Percentiles rank a stretch among this genome's conserved stretches.
phyloP scores from a whole-genome alignment of 2,888 invertebrate species.

The Hirtodrosophila confusa region DNA sequence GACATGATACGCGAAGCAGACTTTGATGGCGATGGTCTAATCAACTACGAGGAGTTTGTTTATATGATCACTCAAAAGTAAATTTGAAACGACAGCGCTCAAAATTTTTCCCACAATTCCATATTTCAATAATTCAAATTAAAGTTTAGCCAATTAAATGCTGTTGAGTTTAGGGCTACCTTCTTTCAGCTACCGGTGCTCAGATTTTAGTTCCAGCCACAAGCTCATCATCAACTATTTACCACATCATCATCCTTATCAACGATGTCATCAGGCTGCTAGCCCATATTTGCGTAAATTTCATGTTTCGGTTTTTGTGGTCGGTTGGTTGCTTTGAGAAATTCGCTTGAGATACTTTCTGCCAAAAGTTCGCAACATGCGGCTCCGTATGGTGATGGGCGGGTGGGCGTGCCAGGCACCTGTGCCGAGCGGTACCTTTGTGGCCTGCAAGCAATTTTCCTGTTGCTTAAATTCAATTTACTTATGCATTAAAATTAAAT shows the following conservation, averaged over 20 bases:
- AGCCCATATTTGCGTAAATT: constrained; percentile 35
- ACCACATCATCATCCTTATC: constrained; percentile 6
- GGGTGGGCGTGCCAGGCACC: constrained; percentile 8
- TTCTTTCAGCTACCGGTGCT: neutral
- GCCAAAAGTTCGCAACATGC: constrained; percentile 15
- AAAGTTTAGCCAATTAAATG: constrained; percentile 22
- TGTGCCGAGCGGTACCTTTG: constrained; percentile 47
- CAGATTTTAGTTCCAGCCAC: constrained; percentile 9
- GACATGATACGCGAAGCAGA: constrained; percentile 99
- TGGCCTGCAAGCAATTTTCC: constrained; percentile 64
- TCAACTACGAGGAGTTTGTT: constrained; percentile 91
- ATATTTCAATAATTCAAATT: constrained; percentile 32
- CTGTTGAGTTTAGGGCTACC: constrained; percentile 5
- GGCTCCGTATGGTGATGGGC: constrained; percentile 12
- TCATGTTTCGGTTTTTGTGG: constrained; percentile 58
- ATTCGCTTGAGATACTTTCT: constrained; percentile 30
- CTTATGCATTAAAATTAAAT: constrained; percentile 63
- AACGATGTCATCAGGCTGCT: constrained; percentile 5
- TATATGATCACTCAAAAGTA: constrained; percentile 98
- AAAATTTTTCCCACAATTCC: neutral
- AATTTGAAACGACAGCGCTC: constrained; percentile 80
- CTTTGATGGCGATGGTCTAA: constrained; percentile 98
- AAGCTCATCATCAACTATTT: constrained; percentile 21
- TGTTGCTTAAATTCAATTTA: constrained; percentile 75
- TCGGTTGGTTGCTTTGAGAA: constrained; percentile 32